Conservation (phyloP, 2,888 invertebrate species). For the Sinelater perroti region DNA sequence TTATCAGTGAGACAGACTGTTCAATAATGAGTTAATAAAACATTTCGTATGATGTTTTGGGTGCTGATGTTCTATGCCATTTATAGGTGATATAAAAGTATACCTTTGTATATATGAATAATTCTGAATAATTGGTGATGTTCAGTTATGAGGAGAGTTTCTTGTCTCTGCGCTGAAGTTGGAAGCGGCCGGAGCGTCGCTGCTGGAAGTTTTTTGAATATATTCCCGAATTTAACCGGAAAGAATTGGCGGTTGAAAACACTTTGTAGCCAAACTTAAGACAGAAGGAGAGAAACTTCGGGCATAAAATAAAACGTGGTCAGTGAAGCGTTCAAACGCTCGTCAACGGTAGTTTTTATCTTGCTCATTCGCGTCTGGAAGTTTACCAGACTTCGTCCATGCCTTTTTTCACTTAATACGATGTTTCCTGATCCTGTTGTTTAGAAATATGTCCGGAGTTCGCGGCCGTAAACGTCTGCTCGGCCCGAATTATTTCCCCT, state of each 20-base stretch:
- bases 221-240: constrained; percentile 28
- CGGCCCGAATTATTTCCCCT: constrained; percentile 25
- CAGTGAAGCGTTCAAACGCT: constrained; percentile 56
- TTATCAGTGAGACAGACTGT: no score
- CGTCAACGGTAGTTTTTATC: constrained; percentile 54
- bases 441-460: constrained; percentile 44
- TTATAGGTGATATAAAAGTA: no score
- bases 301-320: constrained; percentile 54
- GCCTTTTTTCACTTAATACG: constrained; percentile 49
- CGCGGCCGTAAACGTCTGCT: constrained; percentile 24
- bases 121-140: no score
- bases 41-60: no score
- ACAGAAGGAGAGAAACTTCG: constrained; percentile 49
- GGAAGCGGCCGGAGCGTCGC: background rate
- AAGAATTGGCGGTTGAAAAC: constrained; percentile 34
- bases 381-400: constrained; percentile 49
- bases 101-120: no score
- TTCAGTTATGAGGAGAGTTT: background rate
- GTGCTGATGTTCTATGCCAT: no score
- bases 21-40: constrained; percentile 5
- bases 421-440: constrained; percentile 48
- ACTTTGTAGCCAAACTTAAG: constrained; percentile 36
- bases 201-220: constrained; percentile 28
- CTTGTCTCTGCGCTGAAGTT: background rate
- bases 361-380: constrained; percentile 48